Percentiles rank a stretch among this genome's conserved stretches.
Evolutionary conservation across 2,888 invertebrate genomes (phyloP).

Genomic region (Autographa pulchrina): DNA sequence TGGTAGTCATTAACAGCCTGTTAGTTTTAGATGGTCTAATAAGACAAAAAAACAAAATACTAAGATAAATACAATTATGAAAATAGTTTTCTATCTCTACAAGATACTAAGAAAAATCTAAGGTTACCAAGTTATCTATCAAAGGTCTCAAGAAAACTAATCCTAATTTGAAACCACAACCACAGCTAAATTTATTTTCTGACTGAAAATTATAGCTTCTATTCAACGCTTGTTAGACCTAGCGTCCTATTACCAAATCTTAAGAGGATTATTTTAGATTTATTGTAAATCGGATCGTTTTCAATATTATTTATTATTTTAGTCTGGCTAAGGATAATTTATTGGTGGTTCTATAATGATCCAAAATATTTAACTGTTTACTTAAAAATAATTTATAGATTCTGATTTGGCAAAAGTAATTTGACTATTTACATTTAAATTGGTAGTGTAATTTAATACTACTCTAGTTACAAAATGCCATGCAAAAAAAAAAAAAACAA

Average conservation of each 20-base stretch:
- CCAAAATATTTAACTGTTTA: neutral
- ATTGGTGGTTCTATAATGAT: neutral
- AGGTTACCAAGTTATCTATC: conserved; percentile 27
- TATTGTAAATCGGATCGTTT: conserved; percentile 25
- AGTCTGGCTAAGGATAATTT: neutral
- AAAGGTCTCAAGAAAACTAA: conserved; percentile 3
- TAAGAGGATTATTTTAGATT: conserved; percentile 6
- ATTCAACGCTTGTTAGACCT: conserved; percentile 10
- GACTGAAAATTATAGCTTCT: conserved; percentile 20
- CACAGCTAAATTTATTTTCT: conserved; percentile 18
- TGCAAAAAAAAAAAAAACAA: neutral
- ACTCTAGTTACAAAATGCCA: no score
- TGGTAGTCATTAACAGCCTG: no score
- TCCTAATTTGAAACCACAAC: conserved; percentile 12
- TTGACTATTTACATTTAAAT: no score
- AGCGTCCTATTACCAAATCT: neutral
- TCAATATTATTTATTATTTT: conserved; percentile 18
- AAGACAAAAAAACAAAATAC: no score
- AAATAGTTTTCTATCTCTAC: neutral
- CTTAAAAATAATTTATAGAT: neutral
- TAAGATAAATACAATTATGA: neutral
- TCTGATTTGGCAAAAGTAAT: neutral
- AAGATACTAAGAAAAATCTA: conserved; percentile 7
- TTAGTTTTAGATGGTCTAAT: no score
- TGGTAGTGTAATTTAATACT: no score